Base-by-base conservation (phyloP, 2,888 invertebrate species). In the Synanthedon tipuliformis region DNA sequence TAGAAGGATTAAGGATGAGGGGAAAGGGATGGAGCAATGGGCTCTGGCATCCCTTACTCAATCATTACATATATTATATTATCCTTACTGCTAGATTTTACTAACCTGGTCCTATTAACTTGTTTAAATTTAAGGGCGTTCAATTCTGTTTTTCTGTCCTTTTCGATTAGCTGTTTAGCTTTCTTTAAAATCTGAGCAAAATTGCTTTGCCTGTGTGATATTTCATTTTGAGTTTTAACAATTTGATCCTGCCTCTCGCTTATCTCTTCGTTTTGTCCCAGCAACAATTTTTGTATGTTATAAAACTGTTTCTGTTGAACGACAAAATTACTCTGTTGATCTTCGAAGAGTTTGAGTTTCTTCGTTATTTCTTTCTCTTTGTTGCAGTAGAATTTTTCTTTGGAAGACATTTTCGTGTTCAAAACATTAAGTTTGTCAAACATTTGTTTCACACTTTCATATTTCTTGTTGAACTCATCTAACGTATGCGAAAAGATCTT, bases 181-280 rank as follows among this genome's bases (percentile, higher is more conserved):
- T 83, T 84, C 41, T 84, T 81, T 4, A 87, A 57, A 54, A 84
- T 74, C 53, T 78, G 66, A 1, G 81, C 80, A 12, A 86, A 82
- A 51, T 77, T 76, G 45, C 80, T 81, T 54, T 86, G 86, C 52
- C 75, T 73, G n/a, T 75, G 70, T 0, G 84, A 80, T 58, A 86
- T 85, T 55, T 81, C 80, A 41, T 71, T 78, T 56, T 86, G 86
- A 0, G 79, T 77, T 61, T 79, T 83, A 0, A 80, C 74, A 54
- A 87, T 86, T 1, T 71, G 34, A 50, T 71, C 78, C 51, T 86
- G 86, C 57, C 79, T 84, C 1, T 62, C 48, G 45, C 77, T 84
- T 2, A 86, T 80, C 53, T 80, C 83, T 52, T 85, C 83, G 8
- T 85, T 86, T 54, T 86, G 85, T 1, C 73, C 68, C 2, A 86